phyloP scores from a whole-genome alignment of 2,797 vertebrate species.

The Dallia pectoralis region DNA sequence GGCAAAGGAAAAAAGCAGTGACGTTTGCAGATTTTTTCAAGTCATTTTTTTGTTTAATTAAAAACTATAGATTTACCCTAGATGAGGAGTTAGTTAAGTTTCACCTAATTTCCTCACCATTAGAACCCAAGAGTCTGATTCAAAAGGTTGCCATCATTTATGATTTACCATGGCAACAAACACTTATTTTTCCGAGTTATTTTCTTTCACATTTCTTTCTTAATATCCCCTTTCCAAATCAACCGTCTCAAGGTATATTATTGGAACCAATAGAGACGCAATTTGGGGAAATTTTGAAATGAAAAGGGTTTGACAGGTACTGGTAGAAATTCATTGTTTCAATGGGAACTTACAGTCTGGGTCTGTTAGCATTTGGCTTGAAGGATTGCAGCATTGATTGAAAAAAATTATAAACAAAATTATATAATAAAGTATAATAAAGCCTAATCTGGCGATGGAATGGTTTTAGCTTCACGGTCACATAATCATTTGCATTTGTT shows the following conservation, averaged over 20 bases:
- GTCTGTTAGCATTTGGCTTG: background rate
- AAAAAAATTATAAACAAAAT: background rate
- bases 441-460: background rate
- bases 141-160: background rate
- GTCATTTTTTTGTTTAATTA: background rate
- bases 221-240: background rate
- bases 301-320: conserved; percentile 2
- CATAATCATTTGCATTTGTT: background rate
- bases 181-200: conserved; percentile 2
- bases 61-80: background rate
- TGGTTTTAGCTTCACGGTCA: background rate
- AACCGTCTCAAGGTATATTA: background rate
- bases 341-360: conserved; percentile 18
- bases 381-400: conserved; percentile 2
- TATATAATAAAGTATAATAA: background rate
- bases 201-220: conserved; percentile 9
- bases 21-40: background rate
- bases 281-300: background rate
- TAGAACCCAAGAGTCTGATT: background rate
- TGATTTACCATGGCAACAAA: conserved; percentile 5
- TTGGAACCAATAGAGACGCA: background rate
- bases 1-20: background rate
- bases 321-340: background rate
- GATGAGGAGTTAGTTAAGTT: background rate
- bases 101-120: background rate